These are phyloP conservation scores for Berghia stephanieae DNA, from an alignment of 1,140 invertebrate genomes.

Conservation along the genomic window DNA sequence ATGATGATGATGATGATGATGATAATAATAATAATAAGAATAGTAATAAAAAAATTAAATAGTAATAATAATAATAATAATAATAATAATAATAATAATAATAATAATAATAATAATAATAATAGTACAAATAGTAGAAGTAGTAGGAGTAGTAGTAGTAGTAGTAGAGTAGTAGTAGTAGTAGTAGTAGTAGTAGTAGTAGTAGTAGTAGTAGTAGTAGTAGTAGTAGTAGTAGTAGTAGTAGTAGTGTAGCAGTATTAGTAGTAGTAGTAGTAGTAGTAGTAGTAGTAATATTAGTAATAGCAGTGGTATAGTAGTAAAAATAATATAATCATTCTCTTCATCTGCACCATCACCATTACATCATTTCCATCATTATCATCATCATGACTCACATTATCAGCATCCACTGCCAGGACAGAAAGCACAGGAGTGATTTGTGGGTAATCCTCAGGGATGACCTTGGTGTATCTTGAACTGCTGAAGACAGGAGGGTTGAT, in stretches of 20 bases:
- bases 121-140: too few species aligned
- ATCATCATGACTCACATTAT: constrained; percentile 33
- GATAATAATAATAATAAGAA: not conserved
- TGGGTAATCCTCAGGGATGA: constrained; percentile 35
- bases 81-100: not conserved
- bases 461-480: constrained; percentile 34
- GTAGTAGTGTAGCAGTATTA: too few species aligned
- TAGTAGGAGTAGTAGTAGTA: too few species aligned
- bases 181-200: not conserved
- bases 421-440: constrained; percentile 27
- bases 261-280: not conserved
- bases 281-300: not conserved
- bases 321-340: too few species aligned
- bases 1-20: too few species aligned
- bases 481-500: constrained; percentile 42
- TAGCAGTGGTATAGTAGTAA: not conserved
- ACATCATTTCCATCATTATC: too few species aligned
- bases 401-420: constrained; percentile 36
- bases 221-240: not conserved
- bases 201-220: too few species aligned
- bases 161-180: too few species aligned
- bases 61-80: not conserved
- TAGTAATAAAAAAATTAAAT: too few species aligned
- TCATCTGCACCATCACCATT: too few species aligned
- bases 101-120: not conserved